Percentiles rank a stretch among this genome's conserved stretches.
phyloP scores from a whole-genome alignment of 2,113 vertebrate species.

The Varanus komodoensis region DNA sequence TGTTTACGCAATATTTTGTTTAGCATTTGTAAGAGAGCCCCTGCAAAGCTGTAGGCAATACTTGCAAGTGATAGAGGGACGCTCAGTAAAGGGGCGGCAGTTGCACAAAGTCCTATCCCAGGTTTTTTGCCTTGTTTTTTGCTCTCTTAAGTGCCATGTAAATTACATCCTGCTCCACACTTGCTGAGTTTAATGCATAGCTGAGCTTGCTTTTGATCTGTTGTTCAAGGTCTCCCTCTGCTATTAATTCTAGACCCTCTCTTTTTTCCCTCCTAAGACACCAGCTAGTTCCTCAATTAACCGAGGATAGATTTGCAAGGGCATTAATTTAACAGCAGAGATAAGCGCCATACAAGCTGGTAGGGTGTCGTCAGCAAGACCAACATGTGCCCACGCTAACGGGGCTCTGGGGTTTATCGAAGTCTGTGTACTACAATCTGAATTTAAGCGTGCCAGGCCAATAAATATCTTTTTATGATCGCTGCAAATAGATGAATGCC shows the following conservation, averaged over 20 bases:
- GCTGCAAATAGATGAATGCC: slow-evolving; percentile 21
- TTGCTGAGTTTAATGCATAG: not conserved
- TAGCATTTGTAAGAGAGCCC: not conserved
- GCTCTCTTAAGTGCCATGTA: not conserved
- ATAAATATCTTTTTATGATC: slow-evolving; percentile 35
- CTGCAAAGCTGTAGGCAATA: not conserved
- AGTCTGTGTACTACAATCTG: slow-evolving; percentile 10
- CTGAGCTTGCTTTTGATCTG: not conserved
- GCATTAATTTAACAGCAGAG: slow-evolving; percentile 18
- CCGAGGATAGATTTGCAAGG: slow-evolving; percentile 3
- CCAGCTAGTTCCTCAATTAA: slow-evolving; percentile 5
- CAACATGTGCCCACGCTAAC: not conserved
- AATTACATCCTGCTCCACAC: not conserved
- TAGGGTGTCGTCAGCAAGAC: not conserved
- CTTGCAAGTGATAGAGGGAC: not conserved
- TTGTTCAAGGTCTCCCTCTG: slow-evolving; percentile 9
- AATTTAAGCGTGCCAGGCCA: slow-evolving; percentile 23
- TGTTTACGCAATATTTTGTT: not conserved
- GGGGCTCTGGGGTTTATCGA: slow-evolving; percentile 21
- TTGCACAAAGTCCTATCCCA: not conserved
- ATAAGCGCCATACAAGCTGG: not conserved
- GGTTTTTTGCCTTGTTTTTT: not conserved
- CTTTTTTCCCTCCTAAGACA: not conserved
- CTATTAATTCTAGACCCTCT: not conserved
- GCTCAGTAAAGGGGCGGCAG: not conserved